Evolutionary conservation across 1,140 invertebrate genomes (phyloP).

Genomic region (Probaryconus sp.): DNA sequence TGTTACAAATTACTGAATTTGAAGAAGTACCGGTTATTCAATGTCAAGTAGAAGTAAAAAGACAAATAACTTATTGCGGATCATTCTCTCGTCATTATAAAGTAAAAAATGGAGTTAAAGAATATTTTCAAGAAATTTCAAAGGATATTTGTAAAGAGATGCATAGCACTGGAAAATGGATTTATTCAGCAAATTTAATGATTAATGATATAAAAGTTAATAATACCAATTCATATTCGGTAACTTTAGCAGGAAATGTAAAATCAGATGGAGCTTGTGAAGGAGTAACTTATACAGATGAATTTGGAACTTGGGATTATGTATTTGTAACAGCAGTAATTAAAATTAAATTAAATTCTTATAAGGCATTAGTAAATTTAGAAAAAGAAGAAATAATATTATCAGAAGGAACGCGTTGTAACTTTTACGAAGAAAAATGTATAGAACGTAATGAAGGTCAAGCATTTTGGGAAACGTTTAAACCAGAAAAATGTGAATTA

Average conservation of each 20-base stretch:
- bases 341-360: background rate
- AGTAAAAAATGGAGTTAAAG: background rate
- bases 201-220: background rate
- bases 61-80: background rate
- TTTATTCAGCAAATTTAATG: background rate
- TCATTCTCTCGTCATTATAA: background rate
- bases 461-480: background rate
- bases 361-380: background rate
- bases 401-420: background rate
- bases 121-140: background rate
- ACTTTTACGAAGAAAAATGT: background rate
- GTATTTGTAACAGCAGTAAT: conserved; percentile 6
- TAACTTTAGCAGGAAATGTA: background rate
- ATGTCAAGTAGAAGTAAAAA: conserved; percentile 2
- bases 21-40: background rate
- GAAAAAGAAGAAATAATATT: conserved; percentile 1
- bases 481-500: background rate
- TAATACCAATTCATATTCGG: background rate
- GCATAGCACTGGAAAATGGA: background rate
- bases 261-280: background rate
- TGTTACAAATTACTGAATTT: background rate
- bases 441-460: background rate
- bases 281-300: background rate
- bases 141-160: background rate
- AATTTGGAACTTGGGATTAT: background rate